Evolutionary conservation across 2,113 vertebrate species (phyloP).

Genomic region (Triplophysa dalaica): DNA sequence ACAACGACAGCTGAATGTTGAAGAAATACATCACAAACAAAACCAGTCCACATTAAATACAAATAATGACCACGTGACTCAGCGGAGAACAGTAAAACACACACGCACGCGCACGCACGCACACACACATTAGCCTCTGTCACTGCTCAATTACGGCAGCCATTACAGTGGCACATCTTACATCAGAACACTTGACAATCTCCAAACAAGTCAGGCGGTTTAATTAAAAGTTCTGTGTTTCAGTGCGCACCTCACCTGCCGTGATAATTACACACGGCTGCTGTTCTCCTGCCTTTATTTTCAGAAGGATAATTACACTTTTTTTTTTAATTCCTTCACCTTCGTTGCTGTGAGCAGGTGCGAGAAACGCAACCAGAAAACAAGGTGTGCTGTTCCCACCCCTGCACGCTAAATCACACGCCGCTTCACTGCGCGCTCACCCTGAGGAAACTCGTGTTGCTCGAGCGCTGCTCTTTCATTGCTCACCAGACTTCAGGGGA

Average conservation of each 20-base stretch:
- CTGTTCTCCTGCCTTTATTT: conserved; percentile 73
- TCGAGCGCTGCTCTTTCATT: background rate
- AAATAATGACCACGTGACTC: too few species aligned
- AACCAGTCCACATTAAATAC: too few species aligned
- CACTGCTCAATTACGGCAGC: conserved; percentile 43
- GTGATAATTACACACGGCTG: conserved; percentile 73
- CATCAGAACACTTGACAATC: conserved; percentile 42
- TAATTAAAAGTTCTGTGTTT: conserved; percentile 72
- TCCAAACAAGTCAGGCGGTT: conserved; percentile 65
- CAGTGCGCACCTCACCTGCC: conserved; percentile 68
- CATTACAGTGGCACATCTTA: conserved; percentile 41
- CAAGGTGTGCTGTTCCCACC: conserved; percentile 38
- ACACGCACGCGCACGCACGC: conserved; percentile 41
- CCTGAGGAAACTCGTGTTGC: background rate
- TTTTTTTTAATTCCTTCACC: conserved; percentile 54
- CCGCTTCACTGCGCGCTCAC: background rate
- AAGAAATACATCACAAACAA: background rate
- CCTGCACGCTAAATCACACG: background rate
- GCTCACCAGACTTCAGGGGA: too few species aligned
- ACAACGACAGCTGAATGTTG: background rate
- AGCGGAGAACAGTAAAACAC: conserved; percentile 28
- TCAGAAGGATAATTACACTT: conserved; percentile 74
- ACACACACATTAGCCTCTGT: conserved; percentile 48
- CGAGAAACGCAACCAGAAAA: conserved; percentile 52
- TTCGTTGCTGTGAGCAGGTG: conserved; percentile 66